These are phyloP conservation scores for Apamea monoglypha DNA, from an alignment of 2,888 invertebrate genomes.

Conservation along the genomic window DNA sequence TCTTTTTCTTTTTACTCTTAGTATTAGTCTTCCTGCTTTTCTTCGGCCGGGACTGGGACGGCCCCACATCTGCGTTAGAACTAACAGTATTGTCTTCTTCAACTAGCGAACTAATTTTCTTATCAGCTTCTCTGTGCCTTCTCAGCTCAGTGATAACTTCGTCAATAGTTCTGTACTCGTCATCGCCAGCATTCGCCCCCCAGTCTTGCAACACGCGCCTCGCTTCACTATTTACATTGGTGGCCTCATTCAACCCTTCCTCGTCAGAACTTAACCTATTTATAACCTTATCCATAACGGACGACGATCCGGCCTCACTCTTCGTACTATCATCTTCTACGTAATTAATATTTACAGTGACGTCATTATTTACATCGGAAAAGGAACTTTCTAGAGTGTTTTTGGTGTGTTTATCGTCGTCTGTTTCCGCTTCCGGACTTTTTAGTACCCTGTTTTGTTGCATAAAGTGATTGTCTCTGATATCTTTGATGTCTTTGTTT, in stretches of 20 bases:
- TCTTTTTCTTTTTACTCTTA: constrained; percentile 83
- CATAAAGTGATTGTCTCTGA: constrained; percentile 79
- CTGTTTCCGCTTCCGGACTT: constrained; percentile 73
- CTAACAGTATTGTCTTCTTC: constrained; percentile 71
- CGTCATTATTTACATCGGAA: constrained; percentile 74
- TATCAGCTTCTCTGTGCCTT: constrained; percentile 78
- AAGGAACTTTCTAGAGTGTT: constrained; percentile 82
- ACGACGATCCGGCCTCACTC: constrained; percentile 84
- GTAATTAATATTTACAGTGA: constrained; percentile 83
- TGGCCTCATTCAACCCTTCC: constrained; percentile 73
- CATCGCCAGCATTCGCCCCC: constrained; percentile 74
- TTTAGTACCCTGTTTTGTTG: constrained; percentile 86
- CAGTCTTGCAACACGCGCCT: constrained; percentile 75
- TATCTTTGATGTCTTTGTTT: constrained; percentile 77
- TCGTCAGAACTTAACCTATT: constrained; percentile 79
- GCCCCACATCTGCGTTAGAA: constrained; percentile 64
- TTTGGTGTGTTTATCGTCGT: constrained; percentile 69
- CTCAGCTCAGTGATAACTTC: constrained; percentile 82
- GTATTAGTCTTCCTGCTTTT: constrained; percentile 75
- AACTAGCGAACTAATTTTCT: constrained; percentile 71
- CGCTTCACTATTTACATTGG: constrained; percentile 71
- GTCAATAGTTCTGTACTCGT: constrained; percentile 81
- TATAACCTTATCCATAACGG: constrained; percentile 71
- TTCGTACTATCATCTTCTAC: constrained; percentile 81
- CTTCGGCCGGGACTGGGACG: constrained; percentile 77